Evolutionary conservation across 2,113 vertebrate genomes (phyloP).

Genomic region (Chinchilla lanigera): DNA sequence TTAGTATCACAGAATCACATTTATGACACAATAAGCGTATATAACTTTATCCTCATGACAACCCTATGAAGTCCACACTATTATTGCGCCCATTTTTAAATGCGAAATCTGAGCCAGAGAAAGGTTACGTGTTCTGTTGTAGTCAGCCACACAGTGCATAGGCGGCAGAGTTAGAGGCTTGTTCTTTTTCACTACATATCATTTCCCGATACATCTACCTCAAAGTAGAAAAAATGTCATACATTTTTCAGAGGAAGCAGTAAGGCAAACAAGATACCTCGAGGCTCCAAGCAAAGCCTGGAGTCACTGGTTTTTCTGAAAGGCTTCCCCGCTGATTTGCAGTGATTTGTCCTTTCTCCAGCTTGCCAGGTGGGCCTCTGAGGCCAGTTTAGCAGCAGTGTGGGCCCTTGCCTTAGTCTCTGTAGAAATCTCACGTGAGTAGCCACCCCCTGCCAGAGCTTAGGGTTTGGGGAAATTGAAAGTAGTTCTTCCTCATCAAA

Average conservation of each 20-base stretch:
- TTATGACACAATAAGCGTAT: neutral
- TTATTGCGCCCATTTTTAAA: neutral
- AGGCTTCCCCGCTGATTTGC: neutral
- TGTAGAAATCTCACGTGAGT: neutral
- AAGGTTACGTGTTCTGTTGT: neutral
- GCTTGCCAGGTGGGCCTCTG: neutral
- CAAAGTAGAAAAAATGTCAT: neutral
- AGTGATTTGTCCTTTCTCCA: neutral
- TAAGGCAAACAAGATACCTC: neutral
- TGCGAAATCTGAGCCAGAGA: constrained; percentile 13
- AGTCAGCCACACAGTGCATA: neutral
- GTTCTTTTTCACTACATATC: neutral
- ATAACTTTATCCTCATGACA: neutral
- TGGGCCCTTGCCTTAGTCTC: neutral
- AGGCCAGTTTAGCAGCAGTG: neutral
- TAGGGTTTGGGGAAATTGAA: neutral
- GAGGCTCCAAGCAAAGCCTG: neutral
- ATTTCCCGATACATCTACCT: neutral
- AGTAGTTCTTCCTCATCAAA: neutral
- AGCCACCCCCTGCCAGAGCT: neutral
- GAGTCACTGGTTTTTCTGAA: neutral
- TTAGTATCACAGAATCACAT: neutral
- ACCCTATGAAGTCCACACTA: neutral
- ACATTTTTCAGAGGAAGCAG: neutral
- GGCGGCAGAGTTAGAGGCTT: neutral